Base-by-base conservation (phyloP, 2,797 vertebrate species). In the Hyperoplus immaculatus region DNA sequence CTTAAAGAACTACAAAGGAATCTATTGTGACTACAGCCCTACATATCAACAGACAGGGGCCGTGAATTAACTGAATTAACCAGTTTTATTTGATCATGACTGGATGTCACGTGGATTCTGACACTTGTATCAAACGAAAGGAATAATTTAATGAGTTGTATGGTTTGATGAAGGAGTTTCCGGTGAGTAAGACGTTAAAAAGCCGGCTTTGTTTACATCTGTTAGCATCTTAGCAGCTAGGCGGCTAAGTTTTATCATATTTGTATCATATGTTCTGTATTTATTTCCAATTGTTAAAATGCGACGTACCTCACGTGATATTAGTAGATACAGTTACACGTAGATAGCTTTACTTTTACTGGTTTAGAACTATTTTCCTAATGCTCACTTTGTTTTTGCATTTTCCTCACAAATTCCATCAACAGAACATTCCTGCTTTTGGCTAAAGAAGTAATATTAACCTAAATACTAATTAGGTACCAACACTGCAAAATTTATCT, bases 201-300 rank as follows among this genome's bases (percentile, higher is more conserved):
- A 43, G 60, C 9, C 18, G 5, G 4, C 39, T 38, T 1, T 86
- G 54, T 85, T 75, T 46, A 72, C 51, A 2, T 58, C 0, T 76
- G 49, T 78, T 85, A 83, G 73, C 78, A 71, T 57, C 3, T 0
- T 41, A 61, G 50, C 15, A 39, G 72, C 21, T 76, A 77, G 6
- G 1, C 5, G 5, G 47, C 12, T 59, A 82, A 53, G 29, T 29
- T 29, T 3, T 29, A 29, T 29, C 29, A 29, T 29, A 29, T 29
- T 29, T 29, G 0, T 29, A 29, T 29, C 29, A 29, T 29, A 29
- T 29, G 29, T 29, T 29, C 29, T 29, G 29, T 29, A 29, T 29
- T 29, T 29, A 29, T 3, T 2, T 29, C 29, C 29, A 29, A 29
- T 29, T 29, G 29, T 29, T 29, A 29, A 29, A 29, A 29, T 29